Percentiles rank a stretch among this genome's conserved stretches.
These are phyloP conservation scores for Hapalemur alaotrensis DNA, from an alignment of 2,797 vertebrate genomes.

Conservation along the genomic window DNA sequence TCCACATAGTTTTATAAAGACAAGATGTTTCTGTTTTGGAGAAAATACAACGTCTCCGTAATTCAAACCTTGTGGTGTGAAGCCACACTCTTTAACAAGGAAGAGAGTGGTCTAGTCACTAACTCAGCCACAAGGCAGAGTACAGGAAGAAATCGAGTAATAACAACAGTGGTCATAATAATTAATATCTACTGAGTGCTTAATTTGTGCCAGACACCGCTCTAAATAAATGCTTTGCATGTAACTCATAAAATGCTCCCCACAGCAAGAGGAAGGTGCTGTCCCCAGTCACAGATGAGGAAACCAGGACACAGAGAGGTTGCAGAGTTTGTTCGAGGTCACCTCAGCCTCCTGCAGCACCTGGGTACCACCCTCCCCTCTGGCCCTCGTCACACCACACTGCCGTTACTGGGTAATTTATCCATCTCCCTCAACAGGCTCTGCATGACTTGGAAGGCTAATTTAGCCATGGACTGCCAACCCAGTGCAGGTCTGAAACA, in stretches of 20 bases:
- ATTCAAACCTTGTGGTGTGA: neutral
- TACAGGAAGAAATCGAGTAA: neutral
- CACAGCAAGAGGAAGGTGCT: neutral
- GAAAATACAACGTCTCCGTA: neutral
- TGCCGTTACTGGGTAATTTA: neutral
- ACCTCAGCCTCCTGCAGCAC: neutral
- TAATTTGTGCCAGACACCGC: neutral
- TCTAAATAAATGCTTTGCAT: neutral
- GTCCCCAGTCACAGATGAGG: neutral
- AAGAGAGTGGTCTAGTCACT: neutral
- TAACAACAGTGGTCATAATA: neutral
- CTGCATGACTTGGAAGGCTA: fast-evolving
- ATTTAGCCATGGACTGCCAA: neutral
- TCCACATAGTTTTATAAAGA: neutral
- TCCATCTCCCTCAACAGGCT: fast-evolving
- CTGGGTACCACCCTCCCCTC: neutral
- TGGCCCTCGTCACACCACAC: neutral
- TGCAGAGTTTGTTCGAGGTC: neutral
- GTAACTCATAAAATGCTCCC: neutral
- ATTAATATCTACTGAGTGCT: neutral
- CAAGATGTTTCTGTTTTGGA: neutral
- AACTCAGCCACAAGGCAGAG: neutral
- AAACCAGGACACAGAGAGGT: neutral
- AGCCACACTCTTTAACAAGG: neutral
- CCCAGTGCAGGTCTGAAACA: neutral